phyloP scores from a whole-genome alignment of 2,113 vertebrate species.

The Danionella cerebrum region DNA sequence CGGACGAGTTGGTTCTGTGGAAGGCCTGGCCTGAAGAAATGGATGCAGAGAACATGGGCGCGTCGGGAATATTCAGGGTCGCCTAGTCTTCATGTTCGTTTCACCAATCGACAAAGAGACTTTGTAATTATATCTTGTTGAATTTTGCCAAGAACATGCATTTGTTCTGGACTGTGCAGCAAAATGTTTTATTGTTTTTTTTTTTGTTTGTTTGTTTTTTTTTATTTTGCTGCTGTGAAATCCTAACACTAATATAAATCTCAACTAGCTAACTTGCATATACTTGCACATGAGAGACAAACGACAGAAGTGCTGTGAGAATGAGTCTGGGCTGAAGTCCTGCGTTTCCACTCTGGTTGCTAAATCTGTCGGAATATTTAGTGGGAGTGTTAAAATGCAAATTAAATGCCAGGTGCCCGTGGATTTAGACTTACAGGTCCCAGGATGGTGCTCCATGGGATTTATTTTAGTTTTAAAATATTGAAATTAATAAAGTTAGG shows the following conservation, averaged over 20 bases:
- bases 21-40: conserved; percentile 20
- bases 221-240: conserved; percentile 78
- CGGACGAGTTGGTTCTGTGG: conserved; percentile 32
- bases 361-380: conserved; percentile 58
- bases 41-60: neutral
- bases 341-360: conserved; percentile 77
- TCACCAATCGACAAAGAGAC: conserved; percentile 14
- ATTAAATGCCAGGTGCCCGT: conserved; percentile 81
- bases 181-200: conserved; percentile 24
- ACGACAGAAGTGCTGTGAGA: conserved; percentile 68
- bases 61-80: conserved; percentile 37
- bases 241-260: conserved; percentile 89
- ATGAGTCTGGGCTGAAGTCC: conserved; percentile 70
- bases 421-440: conserved; percentile 80
- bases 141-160: conserved; percentile 23
- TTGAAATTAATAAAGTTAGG: conserved; percentile 97
- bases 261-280: conserved; percentile 88
- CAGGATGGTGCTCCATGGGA: conserved; percentile 78
- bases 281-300: conserved; percentile 84
- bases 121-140: conserved; percentile 7
- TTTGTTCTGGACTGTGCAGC: conserved; percentile 32
- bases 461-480: conserved; percentile 92
- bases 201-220: conserved; percentile 42
- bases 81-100: conserved; percentile 42
- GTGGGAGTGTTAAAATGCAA: conserved; percentile 81